phyloP scores from a whole-genome alignment of 92 coral and sea anemone genomes.

The Epizoanthus rinbou region DNA sequence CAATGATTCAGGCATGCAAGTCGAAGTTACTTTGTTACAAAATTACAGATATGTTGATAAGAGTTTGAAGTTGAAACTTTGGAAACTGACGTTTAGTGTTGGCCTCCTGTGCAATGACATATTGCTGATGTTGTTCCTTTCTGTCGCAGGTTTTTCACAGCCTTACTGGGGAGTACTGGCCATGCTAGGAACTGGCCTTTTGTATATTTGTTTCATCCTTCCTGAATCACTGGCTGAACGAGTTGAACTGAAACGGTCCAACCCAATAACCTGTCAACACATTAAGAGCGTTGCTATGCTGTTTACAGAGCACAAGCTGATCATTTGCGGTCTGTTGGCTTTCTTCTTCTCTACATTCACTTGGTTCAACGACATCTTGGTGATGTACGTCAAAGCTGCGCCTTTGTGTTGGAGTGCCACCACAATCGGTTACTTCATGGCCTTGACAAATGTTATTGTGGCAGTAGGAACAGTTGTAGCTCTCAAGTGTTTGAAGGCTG shows the following conservation, averaged over 20 bases:
- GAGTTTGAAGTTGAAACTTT: too few relatives aligned
- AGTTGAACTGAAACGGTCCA: conserved; percentile 24
- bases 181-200: conserved; percentile 30
- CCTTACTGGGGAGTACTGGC: conserved; percentile 63
- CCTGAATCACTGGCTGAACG: conserved; percentile 52
- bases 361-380: conserved; percentile 47
- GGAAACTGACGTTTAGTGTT: too few relatives aligned
- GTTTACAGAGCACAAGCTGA: conserved; percentile 28
- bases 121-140: too few relatives aligned
- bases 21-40: too few relatives aligned
- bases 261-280: conserved; percentile 31
- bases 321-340: conserved; percentile 31
- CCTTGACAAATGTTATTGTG: conserved; percentile 17
- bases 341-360: conserved; percentile 60
- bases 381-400: conserved; percentile 55
- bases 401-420: conserved; percentile 65
- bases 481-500: conserved; percentile 45
- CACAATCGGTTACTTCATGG: conserved; percentile 54
- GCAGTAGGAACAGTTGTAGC: conserved; percentile 50
- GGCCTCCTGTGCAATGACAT: too few relatives aligned
- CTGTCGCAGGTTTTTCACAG: conserved; percentile 55
- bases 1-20: too few relatives aligned
- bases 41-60: too few relatives aligned
- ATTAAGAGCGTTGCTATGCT: conserved; percentile 29
- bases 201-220: conserved; percentile 49